phyloP scores from a whole-genome alignment of 2,888 invertebrate species.

The Drosophila buzzatii region DNA sequence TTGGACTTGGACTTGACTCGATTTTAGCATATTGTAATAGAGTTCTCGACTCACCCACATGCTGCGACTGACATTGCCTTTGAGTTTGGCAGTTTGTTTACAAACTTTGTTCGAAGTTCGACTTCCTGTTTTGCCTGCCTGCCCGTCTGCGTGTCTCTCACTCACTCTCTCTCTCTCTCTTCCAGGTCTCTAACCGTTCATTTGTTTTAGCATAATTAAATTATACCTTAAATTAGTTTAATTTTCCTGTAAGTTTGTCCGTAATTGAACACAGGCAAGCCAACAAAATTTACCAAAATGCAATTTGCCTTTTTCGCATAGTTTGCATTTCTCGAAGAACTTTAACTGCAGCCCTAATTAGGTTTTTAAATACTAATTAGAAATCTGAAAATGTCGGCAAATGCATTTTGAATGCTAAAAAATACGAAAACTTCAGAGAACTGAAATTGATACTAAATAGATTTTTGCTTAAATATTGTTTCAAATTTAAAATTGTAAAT shows the following conservation, averaged over 20 bases:
- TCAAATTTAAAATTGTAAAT: background rate
- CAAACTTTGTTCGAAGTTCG: conserved; percentile 51
- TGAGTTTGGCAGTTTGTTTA: conserved; percentile 41
- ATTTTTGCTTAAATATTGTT: background rate
- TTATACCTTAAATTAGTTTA: conserved; percentile 50
- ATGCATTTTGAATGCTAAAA: background rate
- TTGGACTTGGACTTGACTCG: conserved; percentile 21
- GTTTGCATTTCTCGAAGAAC: conserved; percentile 5
- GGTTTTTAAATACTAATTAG: conserved; percentile 1
- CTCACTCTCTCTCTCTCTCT: conserved; percentile 13
- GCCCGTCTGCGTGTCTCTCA: background rate
- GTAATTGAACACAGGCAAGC: conserved; percentile 40
- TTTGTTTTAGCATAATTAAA: conserved; percentile 62
- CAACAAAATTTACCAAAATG: conserved; percentile 22
- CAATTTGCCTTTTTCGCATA: conserved; percentile 7
- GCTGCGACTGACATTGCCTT: conserved; percentile 35
- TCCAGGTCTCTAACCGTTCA: conserved; percentile 35
- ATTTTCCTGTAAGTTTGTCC: conserved; percentile 26
- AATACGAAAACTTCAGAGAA: background rate
- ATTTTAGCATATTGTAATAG: conserved; percentile 39
- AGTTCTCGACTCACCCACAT: conserved; percentile 29
- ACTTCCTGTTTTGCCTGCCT: conserved; percentile 21
- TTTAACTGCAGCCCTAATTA: background rate
- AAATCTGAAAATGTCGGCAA: background rate
- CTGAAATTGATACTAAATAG: no score